Percentiles rank a stretch among this genome's conserved stretches.
phyloP scores from a whole-genome alignment of 2,113 vertebrate species.

The Siniperca knerii region DNA sequence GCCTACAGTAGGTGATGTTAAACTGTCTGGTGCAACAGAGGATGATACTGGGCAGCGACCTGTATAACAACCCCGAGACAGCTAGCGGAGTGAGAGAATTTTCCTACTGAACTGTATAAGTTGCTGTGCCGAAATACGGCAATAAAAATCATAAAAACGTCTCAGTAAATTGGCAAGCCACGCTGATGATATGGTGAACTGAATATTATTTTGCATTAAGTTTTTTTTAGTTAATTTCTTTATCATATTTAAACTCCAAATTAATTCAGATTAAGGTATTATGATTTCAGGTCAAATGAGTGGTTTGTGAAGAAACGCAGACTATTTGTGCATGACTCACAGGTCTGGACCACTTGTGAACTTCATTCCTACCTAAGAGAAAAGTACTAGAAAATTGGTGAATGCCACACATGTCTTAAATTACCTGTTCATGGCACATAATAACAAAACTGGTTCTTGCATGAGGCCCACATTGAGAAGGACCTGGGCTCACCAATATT shows the following conservation, averaged over 20 bases:
- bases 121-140: background rate
- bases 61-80: background rate
- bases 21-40: background rate
- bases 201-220: background rate
- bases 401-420: background rate
- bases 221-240: background rate
- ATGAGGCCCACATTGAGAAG: background rate
- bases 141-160: background rate
- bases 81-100: background rate
- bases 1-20: background rate
- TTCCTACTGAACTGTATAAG: background rate
- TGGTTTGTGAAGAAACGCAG: background rate
- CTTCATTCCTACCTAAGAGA: background rate
- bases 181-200: background rate
- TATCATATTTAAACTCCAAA: background rate
- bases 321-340: background rate
- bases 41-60: background rate
- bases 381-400: background rate
- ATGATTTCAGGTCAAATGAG: background rate
- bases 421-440: background rate
- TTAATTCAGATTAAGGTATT: background rate
- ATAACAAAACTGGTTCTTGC: slow-evolving; percentile 2
- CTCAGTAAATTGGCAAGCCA: background rate
- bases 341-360: background rate
- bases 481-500: background rate